Base-by-base conservation (phyloP, 53 echinoderm and acorn worm species). In the Holothuria leucospilota region DNA sequence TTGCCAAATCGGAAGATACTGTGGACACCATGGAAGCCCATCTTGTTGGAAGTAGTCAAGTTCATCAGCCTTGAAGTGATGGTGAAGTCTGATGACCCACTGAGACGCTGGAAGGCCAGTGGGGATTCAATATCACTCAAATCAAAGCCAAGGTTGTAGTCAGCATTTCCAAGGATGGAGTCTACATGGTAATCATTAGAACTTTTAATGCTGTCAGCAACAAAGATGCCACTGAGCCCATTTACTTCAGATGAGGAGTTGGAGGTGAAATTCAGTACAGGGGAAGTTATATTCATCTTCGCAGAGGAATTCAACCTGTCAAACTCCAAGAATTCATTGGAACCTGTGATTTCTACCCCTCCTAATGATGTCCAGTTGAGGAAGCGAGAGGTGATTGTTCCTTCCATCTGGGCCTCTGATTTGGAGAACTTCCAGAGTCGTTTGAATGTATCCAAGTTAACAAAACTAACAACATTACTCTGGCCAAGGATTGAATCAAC, bases 21-120 rank as follows among this genome's bases (percentile, higher is more conserved):
- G 2, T 78, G 88, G 88, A 96, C 89, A 53, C 92, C 91, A 77
- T 85, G 75, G 65, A 93, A 82, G 62, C 82, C 82, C 63, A 99
- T 13, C 10, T 82, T 89, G 66, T 93, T 89, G 39, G 85, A 82
- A 8, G 86, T 85, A 27, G 95, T 99, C 18, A 82, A 90, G 78
- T 99, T 99, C 51, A 99, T 40, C 40, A 89, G 34, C 25, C 71
- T 60, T 79, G 91, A 91, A 13, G 83, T 69, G 6, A 91, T 39
- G 28, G 69, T 52, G 51, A 86, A 91, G 58, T 82, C 82, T 9
- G 91, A 87, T 34, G 91, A 63, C 13, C 87, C 87, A 73, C 75
- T 86, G 6, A 87, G 30, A 56, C 27, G 42, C 16, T 29, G 49
- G 78, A 91, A 91, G 66, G 77, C 46, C 13, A 77, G 53, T 25